A percentile compares a stretch with the other conserved stretches of the same genome.
Evolutionary conservation across 2,797 vertebrate genomes (phyloP).

Genomic region (Trematomus bernacchii): DNA sequence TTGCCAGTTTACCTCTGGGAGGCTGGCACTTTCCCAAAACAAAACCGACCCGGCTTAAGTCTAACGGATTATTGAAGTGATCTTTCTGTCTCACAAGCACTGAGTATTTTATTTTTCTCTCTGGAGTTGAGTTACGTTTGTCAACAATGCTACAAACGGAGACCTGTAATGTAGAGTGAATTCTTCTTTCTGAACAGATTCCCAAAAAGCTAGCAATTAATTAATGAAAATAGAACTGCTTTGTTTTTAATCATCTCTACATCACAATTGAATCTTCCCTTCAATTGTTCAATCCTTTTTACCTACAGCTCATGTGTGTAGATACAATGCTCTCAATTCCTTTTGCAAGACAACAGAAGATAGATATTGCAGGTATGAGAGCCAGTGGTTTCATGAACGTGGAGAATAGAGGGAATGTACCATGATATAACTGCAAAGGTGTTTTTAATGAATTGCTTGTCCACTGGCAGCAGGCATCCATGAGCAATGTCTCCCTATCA

Average conservation of each 20-base stretch:
- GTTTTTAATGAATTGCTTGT: too few species aligned
- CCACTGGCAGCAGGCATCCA: too few species aligned
- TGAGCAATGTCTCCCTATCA: too few species aligned
- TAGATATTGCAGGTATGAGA: neutral
- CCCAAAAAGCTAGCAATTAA: neutral
- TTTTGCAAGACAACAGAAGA: conserved; percentile 14
- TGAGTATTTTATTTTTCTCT: conserved; percentile 15
- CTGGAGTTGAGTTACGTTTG: conserved; percentile 27
- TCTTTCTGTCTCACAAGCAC: conserved; percentile 21
- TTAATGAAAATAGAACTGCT: neutral
- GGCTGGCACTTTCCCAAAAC: conserved; percentile 58
- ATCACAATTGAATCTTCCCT: neutral
- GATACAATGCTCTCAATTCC: neutral
- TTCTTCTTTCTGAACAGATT: neutral
- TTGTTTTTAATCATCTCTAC: conserved; percentile 7
- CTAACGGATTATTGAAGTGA: conserved; percentile 54
- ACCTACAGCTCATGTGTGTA: conserved; percentile 15
- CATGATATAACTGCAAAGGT: too few species aligned
- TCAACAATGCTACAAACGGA: conserved; percentile 18
- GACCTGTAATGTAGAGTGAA: conserved; percentile 5
- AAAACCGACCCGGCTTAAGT: conserved; percentile 56
- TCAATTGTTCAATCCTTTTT: neutral
- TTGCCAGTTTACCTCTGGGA: conserved; percentile 53
- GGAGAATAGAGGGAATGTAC: neutral
- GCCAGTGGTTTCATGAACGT: conserved; percentile 11